Evolutionary conservation across 2,113 vertebrate genomes (phyloP).

Genomic region (Uropsilus gracilis): DNA sequence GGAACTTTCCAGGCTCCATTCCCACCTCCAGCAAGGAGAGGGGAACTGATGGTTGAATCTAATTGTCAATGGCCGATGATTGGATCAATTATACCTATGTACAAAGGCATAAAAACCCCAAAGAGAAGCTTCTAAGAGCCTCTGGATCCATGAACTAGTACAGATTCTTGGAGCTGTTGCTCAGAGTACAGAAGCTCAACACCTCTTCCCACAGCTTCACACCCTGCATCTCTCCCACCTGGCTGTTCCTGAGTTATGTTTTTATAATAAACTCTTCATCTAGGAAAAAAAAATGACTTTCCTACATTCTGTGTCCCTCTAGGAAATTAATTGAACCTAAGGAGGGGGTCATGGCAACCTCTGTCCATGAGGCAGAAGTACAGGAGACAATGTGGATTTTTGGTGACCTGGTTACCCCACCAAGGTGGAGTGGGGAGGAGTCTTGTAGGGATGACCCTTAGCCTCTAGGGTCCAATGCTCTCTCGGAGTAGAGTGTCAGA

Average conservation of each 20-base stretch:
- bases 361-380: background rate
- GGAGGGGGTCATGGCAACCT: background rate
- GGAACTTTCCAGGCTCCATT: background rate
- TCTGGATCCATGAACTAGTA: rapidly evolving
- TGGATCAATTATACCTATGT: background rate
- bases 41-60: background rate
- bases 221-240: background rate
- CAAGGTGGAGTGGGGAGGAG: background rate
- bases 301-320: background rate
- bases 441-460: background rate
- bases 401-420: background rate
- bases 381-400: background rate
- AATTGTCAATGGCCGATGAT: background rate
- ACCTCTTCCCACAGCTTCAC: background rate
- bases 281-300: background rate
- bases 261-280: background rate
- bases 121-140: background rate
- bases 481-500: background rate
- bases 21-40: background rate
- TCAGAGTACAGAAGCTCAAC: background rate
- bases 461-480: background rate
- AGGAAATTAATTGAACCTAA: background rate
- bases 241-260: background rate
- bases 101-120: background rate
- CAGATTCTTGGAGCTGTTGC: background rate